These are phyloP conservation scores for Serinus canaria DNA, from an alignment of 2,113 vertebrate species.

Conservation along the genomic window DNA sequence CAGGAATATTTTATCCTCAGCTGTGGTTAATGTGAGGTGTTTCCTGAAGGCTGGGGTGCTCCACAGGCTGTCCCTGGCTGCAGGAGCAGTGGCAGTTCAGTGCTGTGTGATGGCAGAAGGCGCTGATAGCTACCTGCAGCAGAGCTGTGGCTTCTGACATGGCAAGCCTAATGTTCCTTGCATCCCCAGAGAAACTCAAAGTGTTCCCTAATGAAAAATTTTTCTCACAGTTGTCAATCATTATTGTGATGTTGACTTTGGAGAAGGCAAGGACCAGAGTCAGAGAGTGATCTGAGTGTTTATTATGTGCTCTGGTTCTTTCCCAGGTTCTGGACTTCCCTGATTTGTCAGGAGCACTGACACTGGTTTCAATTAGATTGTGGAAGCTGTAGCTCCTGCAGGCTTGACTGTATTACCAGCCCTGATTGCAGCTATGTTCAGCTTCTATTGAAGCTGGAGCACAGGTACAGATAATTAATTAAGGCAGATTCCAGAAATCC, in stretches of 20 bases:
- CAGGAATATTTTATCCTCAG: background rate
- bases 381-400: background rate
- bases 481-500: background rate
- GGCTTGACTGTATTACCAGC: background rate
- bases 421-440: background rate
- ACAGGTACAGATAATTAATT: background rate
- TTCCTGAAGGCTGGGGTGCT: background rate
- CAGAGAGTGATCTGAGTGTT: background rate
- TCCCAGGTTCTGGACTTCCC: background rate
- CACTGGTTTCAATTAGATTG: background rate
- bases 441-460: background rate
- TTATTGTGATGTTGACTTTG: background rate
- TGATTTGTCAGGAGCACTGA: background rate
- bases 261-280: background rate
- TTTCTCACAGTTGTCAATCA: background rate
- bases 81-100: background rate
- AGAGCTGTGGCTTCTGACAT: background rate
- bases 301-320: background rate
- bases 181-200: background rate
- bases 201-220: background rate
- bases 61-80: background rate
- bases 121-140: background rate
- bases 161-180: background rate
- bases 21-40: background rate
- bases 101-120: background rate